Base-by-base conservation (phyloP, 2,888 invertebrate genomes). In the Germaria angustata region DNA sequence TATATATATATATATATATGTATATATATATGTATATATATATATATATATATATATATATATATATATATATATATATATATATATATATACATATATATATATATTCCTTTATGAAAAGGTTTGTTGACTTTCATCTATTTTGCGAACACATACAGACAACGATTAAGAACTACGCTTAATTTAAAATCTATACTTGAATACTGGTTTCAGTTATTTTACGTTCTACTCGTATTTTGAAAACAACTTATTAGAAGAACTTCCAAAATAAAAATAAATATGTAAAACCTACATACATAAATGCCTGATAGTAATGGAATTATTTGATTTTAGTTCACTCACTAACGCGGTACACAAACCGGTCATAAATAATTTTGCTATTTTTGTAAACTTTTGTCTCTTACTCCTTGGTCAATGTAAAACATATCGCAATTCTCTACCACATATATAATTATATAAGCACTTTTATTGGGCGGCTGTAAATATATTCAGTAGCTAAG, bases 311-410 rank as follows among this genome's bases (percentile, higher is more conserved):
- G 32, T 41, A 71, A 36, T 57, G 22, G 17, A 69, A 44, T 53
- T 8, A 61, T 22, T 20, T 0, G 17, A n/a, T 22, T 34, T 59
- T 44, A 71, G 9, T 24, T 71, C 11, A 34, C 41, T 65, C 7
- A 20, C 8, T 11, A 49, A 1, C 24, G 20, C 55, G 72, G 49
- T 72, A 55, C 61, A 53, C 80, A 88, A 88, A 89, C 88, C 87
- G 88, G 88, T 86, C 86, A 86, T 84, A 86, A 85, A 87, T 87
- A 55, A 86, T 87, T 87, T 84, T 88, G 80, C 87, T 86, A 86
- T 87, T 86, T 88, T 86, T 85, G 87, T 86, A 79, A 85, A 81
- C 79, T 85, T 80, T 41, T 24, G 36, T 39, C 22, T 59, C 22
- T 44, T 41, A 22, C 46, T 49, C 4, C 34, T 61, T 28, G 46